Evolutionary conservation across 2,888 invertebrate species (phyloP).

Genomic region (Drosophila parthenogenetica): DNA sequence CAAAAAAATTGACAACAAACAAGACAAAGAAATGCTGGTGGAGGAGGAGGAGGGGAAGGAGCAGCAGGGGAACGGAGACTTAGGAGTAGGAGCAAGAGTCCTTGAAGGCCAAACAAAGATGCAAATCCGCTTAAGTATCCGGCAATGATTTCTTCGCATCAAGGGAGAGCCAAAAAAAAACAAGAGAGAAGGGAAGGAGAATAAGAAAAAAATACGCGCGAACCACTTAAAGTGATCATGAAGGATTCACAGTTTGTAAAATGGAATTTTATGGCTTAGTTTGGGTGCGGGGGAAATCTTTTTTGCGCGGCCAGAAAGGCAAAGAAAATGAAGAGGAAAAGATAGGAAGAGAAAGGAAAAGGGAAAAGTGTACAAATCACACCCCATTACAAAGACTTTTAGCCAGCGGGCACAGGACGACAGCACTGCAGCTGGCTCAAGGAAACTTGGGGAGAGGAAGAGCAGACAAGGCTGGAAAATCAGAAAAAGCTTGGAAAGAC

Average conservation of each 20-base stretch:
- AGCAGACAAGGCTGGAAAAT: not conserved
- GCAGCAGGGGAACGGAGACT: not conserved
- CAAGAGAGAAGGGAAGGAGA: not conserved
- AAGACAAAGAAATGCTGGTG: conserved; percentile 35
- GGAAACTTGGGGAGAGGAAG: not conserved
- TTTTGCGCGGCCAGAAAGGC: conserved; percentile 46
- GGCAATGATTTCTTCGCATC: conserved; percentile 75
- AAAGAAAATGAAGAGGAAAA: conserved; percentile 40
- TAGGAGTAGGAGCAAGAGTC: conserved; percentile 4
- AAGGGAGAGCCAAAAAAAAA: not conserved
- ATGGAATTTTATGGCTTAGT: conserved; percentile 83
- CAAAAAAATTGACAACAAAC: conserved; percentile 60
- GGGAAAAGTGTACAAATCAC: conserved; percentile 80
- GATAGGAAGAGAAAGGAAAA: conserved; percentile 8
- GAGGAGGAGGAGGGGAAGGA: not conserved
- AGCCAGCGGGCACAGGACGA: conserved; percentile 37
- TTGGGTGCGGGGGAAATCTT: conserved; percentile 38
- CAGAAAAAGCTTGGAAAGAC: conserved; percentile 29
- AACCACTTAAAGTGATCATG: conserved; percentile 84
- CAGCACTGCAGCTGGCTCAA: conserved; percentile 24
- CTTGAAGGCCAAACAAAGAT: conserved; percentile 59
- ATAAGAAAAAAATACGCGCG: conserved; percentile 61
- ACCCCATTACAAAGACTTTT: conserved; percentile 76
- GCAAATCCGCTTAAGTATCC: conserved; percentile 83
- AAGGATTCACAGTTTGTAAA: conserved; percentile 85